Conservation (phyloP, 2,888 invertebrate genomes). For the Drosophila pseudotakahashii region DNA sequence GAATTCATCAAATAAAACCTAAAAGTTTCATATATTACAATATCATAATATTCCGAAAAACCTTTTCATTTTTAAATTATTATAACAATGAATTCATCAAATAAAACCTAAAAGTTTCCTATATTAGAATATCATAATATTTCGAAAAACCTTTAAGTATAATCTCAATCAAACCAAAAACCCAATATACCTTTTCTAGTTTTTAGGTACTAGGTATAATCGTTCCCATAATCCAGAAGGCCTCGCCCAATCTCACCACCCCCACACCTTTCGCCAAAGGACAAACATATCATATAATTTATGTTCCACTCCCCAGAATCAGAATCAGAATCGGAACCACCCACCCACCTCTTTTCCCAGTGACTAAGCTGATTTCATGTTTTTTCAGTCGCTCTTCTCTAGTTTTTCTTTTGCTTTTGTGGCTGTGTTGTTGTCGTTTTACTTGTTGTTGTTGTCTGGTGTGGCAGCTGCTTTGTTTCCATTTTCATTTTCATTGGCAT, state of each 20-base stretch:
- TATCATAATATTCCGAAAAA: no score
- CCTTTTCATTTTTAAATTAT: no score
- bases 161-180: not conserved
- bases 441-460: slow-evolving; percentile 17
- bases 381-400: slow-evolving; percentile 14
- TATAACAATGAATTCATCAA: no score
- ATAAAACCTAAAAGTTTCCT: no score
- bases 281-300: slow-evolving; percentile 61
- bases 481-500: slow-evolving; percentile 62
- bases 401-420: slow-evolving; percentile 14
- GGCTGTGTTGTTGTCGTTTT: slow-evolving; percentile 12
- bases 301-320: slow-evolving; percentile 27
- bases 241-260: slow-evolving; percentile 38
- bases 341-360: slow-evolving; percentile 18
- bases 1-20: no score
- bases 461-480: slow-evolving; percentile 70
- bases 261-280: slow-evolving; percentile 17
- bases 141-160: not conserved
- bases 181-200: slow-evolving; percentile 12
- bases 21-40: no score
- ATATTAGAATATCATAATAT: not conserved
- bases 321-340: not conserved
- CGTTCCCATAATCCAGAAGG: slow-evolving; percentile 65
- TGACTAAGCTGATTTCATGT: slow-evolving; percentile 53
- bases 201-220: slow-evolving; percentile 39